A percentile compares a stretch with the other conserved stretches of the same genome.
phyloP scores from a whole-genome alignment of 2,888 invertebrate genomes.

The Limenitis camilla region DNA sequence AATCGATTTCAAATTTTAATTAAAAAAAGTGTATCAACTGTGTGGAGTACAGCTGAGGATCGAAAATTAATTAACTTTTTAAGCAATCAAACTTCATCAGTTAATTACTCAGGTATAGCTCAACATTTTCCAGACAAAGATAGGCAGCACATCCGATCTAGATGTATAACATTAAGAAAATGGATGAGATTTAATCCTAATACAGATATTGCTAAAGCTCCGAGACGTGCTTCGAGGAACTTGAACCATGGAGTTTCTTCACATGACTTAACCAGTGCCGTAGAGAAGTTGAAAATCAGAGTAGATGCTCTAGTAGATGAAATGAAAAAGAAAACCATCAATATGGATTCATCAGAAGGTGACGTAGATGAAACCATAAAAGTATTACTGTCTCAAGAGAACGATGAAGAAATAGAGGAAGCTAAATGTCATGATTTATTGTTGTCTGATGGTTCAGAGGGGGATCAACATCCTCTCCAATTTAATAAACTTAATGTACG shows the following conservation, averaged over 20 bases:
- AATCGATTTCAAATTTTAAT: constrained; percentile 73
- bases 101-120: constrained; percentile 61
- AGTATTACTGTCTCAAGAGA: constrained; percentile 39
- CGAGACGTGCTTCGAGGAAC: constrained; percentile 48
- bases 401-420: constrained; percentile 33
- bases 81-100: constrained; percentile 52
- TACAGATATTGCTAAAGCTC: constrained; percentile 45
- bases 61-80: constrained; percentile 71
- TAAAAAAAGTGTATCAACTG: constrained; percentile 52
- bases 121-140: constrained; percentile 69
- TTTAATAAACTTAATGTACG: constrained; percentile 29
- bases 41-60: constrained; percentile 79
- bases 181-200: constrained; percentile 68
- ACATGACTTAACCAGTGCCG: constrained; percentile 45
- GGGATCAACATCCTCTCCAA: not conserved
- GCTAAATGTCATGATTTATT: constrained; percentile 9
- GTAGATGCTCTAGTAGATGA: constrained; percentile 39
- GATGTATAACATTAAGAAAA: constrained; percentile 70
- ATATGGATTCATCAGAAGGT: constrained; percentile 35
- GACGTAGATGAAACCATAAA: constrained; percentile 51
- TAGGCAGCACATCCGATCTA: constrained; percentile 75
- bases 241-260: constrained; percentile 41
- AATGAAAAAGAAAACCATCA: constrained; percentile 36
- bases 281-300: constrained; percentile 51
- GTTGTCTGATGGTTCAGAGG: constrained; percentile 15